Evolutionary conservation across 2,113 vertebrate species (phyloP), one percentile per base, ranked within the genome.

Genomic region (Antechinus flavipes): DNA sequence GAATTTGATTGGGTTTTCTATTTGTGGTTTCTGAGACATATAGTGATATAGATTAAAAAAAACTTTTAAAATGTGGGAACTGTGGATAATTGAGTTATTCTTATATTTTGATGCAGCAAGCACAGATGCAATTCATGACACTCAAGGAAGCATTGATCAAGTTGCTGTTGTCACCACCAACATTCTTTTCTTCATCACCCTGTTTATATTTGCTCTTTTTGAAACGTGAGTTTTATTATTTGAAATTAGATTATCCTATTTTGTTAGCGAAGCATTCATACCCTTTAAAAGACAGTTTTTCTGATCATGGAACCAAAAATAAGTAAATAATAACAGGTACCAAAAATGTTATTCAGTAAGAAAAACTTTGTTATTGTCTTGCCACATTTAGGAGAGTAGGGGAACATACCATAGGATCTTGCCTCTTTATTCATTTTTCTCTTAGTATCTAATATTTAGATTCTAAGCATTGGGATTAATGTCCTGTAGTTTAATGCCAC

Each of bases 141-240:
- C 95, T 1, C 98, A 98, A 95, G 98, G 98, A 96, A 97, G 76
- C 27, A 97, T 99, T 89, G 99, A 99, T 95, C 99, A 98, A 0
- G 89, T 99, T 35, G 99, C 99, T 23, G 99, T 99, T 23, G 94
- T 99, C 90, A 99, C 99, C 54, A 99, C 99, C 92, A 99, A 99
- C 95, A 0, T 99, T 97, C 98, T 99, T 52, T 99, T 99, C 98
- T 99, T 99, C 96, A 94, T 99, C 94, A 95, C 99, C 98, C 98
- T 99, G 92, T 99, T 99, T 98, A 99, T 99, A 95, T 99, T 99
- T 97, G 99, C 99, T 0, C 98, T 99, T 94, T 99, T 99, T 98
- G 99, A 99, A 98, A 99, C 99, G 99, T 99, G 98, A 97, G 99
- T 98, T 95, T 97, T 97, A 91, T 91, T 95, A 24, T 94, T 1